A percentile compares a stretch with the other conserved stretches of the same genome.
Evolutionary conservation across 2,888 invertebrate genomes (phyloP).

Genomic region (Elaeidobius kamerunicus): DNA sequence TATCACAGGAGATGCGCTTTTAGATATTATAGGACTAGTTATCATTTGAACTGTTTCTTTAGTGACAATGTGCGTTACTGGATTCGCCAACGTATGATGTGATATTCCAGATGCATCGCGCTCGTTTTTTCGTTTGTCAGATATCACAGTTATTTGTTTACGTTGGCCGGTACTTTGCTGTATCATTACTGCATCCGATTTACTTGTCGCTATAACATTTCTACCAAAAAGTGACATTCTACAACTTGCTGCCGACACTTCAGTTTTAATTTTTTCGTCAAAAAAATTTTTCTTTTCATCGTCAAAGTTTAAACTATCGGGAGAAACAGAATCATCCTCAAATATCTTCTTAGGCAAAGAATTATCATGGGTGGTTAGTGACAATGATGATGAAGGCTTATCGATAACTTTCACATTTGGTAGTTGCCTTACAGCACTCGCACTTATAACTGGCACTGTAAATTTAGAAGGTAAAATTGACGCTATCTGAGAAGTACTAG

Average conservation of each 20-base stretch:
- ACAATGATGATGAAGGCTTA: constrained; percentile 49
- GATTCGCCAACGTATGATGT: constrained; percentile 40
- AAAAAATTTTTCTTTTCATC: constrained; percentile 47
- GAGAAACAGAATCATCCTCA: constrained; percentile 64
- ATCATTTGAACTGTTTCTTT: constrained; percentile 49
- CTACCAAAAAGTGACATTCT: constrained; percentile 33
- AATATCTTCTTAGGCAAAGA: constrained; percentile 65
- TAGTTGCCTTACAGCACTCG: constrained; percentile 48
- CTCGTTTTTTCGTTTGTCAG: constrained; percentile 5
- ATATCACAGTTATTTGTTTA: background rate
- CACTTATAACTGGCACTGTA: constrained; percentile 49
- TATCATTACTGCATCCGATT: constrained; percentile 3
- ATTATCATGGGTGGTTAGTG: constrained; percentile 57
- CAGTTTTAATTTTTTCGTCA: constrained; percentile 39
- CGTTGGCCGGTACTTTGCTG: background rate
- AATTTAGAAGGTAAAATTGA: constrained; percentile 46
- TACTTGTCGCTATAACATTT: constrained; percentile 10
- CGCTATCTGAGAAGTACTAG: constrained; percentile 46
- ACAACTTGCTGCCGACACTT: constrained; percentile 34
- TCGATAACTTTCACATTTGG: constrained; percentile 51
- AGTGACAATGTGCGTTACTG: constrained; percentile 45
- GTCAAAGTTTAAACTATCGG: constrained; percentile 52
- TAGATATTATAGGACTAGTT: constrained; percentile 40
- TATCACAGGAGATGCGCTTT: constrained; percentile 40
- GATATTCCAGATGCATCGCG: background rate